Conservation (phyloP, 2,113 vertebrate genomes). For the Catharus bicknelli region DNA sequence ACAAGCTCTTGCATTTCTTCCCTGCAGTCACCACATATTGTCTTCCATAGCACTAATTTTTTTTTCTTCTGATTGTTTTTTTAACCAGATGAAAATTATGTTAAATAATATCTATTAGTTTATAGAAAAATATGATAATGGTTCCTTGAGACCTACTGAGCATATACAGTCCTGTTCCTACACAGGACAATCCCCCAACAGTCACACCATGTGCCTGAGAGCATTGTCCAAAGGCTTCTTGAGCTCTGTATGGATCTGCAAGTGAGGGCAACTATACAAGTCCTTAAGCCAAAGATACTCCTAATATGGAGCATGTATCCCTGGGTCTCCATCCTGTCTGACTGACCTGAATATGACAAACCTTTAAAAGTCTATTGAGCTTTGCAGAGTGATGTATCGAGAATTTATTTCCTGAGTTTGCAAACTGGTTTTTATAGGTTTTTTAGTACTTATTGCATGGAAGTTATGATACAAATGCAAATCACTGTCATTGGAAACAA, state of each 20-base stretch:
- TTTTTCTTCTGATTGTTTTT: neutral
- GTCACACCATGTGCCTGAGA: rapidly evolving
- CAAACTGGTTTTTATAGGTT: neutral
- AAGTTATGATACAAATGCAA: neutral
- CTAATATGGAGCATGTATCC: neutral
- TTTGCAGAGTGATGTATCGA: neutral
- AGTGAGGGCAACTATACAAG: neutral
- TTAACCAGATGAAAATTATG: neutral
- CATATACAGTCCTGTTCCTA: neutral
- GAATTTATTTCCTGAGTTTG: neutral
- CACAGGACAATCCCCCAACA: rapidly evolving
- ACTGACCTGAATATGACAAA: neutral
- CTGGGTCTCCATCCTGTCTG: neutral
- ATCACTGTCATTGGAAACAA: neutral
- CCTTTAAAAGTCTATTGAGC: neutral
- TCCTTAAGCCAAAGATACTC: neutral
- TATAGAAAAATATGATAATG: neutral
- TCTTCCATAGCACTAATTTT: neutral
- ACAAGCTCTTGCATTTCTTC: neutral
- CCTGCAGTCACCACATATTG: neutral
- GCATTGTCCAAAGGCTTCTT: neutral
- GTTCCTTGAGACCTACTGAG: neutral
- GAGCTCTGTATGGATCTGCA: neutral
- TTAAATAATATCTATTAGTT: neutral
- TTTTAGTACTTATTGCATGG: neutral